Conservation (phyloP, 2,113 vertebrate genomes). For the Glareola pratincola region DNA sequence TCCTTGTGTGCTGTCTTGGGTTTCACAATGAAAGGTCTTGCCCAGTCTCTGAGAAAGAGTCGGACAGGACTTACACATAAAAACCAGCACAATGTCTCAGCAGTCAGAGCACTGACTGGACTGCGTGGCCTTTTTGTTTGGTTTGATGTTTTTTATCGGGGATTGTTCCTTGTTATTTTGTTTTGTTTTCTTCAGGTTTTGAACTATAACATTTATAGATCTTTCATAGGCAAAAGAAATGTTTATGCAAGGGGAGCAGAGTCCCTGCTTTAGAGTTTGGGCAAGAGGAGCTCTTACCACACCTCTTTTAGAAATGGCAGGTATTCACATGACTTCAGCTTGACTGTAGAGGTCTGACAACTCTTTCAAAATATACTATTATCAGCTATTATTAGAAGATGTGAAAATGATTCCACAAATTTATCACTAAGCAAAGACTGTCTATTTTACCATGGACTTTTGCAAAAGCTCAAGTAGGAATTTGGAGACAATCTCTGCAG, state of each 20-base stretch:
- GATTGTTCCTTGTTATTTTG: background rate
- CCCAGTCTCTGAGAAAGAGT: background rate
- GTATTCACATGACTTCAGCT: background rate
- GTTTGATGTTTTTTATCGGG: rapidly evolving
- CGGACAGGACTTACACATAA: background rate
- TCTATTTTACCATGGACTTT: background rate
- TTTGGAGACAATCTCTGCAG: background rate
- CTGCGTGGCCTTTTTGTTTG: background rate
- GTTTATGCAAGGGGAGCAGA: background rate
- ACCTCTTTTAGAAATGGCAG: background rate
- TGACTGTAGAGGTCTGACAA: background rate
- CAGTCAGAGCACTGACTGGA: background rate
- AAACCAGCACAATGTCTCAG: background rate
- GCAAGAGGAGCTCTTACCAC: background rate
- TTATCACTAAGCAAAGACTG: background rate
- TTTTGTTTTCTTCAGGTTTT: background rate
- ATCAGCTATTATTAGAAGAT: background rate
- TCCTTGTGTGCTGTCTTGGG: background rate
- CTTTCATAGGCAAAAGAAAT: background rate
- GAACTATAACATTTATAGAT: background rate
- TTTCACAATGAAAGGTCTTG: background rate
- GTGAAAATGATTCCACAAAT: background rate
- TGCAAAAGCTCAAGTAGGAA: background rate
- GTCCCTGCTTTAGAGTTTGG: background rate
- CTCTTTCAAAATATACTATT: background rate